Evolutionary conservation across 2,888 invertebrate genomes (phyloP).

Genomic region (Fabriciana adippe): DNA sequence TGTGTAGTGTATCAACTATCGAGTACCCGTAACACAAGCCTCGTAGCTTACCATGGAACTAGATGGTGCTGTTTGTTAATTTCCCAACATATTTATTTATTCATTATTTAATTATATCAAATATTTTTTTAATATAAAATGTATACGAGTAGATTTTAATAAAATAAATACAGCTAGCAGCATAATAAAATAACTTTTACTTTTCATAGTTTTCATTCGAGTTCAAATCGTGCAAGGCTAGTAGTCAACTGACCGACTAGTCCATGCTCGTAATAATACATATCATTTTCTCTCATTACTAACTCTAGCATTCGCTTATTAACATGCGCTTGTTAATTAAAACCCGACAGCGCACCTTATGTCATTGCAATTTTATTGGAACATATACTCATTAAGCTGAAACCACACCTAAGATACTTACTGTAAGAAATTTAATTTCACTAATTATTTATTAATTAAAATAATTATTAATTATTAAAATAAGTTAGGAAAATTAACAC

Average conservation of each 20-base stretch:
- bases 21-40: too few species aligned
- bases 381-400: slow-evolving; percentile 19
- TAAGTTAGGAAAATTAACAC: too few species aligned
- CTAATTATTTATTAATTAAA: too few species aligned
- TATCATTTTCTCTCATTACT: slow-evolving; percentile 39
- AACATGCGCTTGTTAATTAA: slow-evolving; percentile 41
- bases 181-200: neutral
- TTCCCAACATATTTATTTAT: too few species aligned
- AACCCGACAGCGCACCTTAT: slow-evolving; percentile 30
- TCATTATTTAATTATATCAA: too few species aligned
- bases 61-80: too few species aligned
- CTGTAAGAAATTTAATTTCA: neutral
- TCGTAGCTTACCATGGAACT: too few species aligned
- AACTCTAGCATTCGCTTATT: slow-evolving; percentile 33
- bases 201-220: neutral
- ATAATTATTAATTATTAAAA: too few species aligned
- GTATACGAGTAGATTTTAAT: too few species aligned
- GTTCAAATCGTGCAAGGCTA: slow-evolving; percentile 4
- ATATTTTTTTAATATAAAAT: too few species aligned
- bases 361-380: slow-evolving; percentile 36
- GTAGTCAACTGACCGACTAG: slow-evolving; percentile 7
- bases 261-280: slow-evolving; percentile 29
- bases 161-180: too few species aligned
- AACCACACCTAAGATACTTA: neutral
- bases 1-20: too few species aligned